These are phyloP conservation scores for Varanus salvator DNA, from an alignment of 2,113 vertebrate species.

Conservation along the genomic window DNA sequence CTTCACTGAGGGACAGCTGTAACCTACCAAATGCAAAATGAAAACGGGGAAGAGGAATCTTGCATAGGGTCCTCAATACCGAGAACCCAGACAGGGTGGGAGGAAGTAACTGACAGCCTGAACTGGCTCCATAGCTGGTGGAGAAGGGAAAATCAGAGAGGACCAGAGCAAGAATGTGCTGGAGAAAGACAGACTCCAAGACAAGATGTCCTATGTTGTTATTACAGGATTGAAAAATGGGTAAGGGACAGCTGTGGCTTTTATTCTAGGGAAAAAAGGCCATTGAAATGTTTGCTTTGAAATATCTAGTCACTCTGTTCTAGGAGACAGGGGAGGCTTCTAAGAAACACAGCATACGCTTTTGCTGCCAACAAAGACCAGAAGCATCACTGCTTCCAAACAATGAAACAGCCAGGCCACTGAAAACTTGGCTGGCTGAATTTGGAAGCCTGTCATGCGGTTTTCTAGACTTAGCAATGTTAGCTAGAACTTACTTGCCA, in stretches of 20 bases:
- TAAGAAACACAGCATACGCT: neutral
- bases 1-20: neutral
- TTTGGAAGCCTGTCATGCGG: neutral
- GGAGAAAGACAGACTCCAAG: conserved; percentile 15
- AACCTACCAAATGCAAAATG: neutral
- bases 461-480: neutral
- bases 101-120: neutral
- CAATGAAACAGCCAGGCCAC: neutral
- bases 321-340: neutral
- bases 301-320: conserved; percentile 4
- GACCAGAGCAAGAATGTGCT: conserved; percentile 17
- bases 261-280: conserved; percentile 36
- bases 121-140: neutral
- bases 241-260: conserved; percentile 30
- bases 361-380: neutral
- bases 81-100: neutral
- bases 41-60: neutral
- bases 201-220: conserved; percentile 6
- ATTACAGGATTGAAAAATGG: conserved; percentile 33
- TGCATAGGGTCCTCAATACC: neutral
- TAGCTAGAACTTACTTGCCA: neutral
- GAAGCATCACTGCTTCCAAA: neutral
- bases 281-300: conserved; percentile 23
- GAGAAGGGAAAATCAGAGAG: neutral
- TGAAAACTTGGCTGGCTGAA: neutral